phyloP scores from a whole-genome alignment of 2,113 vertebrate species.

The Verasper variegatus region DNA sequence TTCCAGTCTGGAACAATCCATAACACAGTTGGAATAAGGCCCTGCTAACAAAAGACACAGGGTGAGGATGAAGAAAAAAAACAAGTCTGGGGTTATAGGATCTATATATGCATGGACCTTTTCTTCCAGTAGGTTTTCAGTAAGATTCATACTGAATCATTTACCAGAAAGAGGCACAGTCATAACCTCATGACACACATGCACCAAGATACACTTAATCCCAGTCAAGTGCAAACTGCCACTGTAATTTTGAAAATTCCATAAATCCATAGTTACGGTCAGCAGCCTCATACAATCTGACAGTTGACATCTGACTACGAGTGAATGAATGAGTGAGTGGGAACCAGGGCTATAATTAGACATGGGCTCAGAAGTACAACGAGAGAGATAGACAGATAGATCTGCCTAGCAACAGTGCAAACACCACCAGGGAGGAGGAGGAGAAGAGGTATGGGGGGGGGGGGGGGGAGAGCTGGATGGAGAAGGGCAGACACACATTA shows the following conservation, averaged over 20 bases:
- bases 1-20: slow-evolving; percentile 67
- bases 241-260: neutral
- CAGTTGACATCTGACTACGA: slow-evolving; percentile 19
- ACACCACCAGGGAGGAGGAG: slow-evolving; percentile 46
- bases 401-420: slow-evolving; percentile 81
- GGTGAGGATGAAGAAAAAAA: slow-evolving; percentile 8
- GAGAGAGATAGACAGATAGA: slow-evolving; percentile 34
- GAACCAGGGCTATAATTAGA: slow-evolving; percentile 62
- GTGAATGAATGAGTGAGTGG: slow-evolving; percentile 33
- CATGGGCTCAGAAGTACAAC: slow-evolving; percentile 42
- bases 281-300: slow-evolving; percentile 15
- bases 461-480: slow-evolving; percentile 37
- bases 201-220: neutral
- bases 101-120: neutral
- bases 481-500: slow-evolving; percentile 31
- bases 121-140: slow-evolving; percentile 3
- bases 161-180: neutral
- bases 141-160: neutral
- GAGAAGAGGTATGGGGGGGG: slow-evolving; percentile 5
- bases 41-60: slow-evolving; percentile 39
- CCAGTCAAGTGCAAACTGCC: neutral
- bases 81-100: neutral
- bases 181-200: neutral
- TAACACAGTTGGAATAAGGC: slow-evolving; percentile 56
- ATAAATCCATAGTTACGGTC: neutral